A percentile compares a stretch with the other conserved stretches of the same genome.
phyloP scores from a whole-genome alignment of 2,113 vertebrate genomes.

The Burhinus bistriatus region DNA sequence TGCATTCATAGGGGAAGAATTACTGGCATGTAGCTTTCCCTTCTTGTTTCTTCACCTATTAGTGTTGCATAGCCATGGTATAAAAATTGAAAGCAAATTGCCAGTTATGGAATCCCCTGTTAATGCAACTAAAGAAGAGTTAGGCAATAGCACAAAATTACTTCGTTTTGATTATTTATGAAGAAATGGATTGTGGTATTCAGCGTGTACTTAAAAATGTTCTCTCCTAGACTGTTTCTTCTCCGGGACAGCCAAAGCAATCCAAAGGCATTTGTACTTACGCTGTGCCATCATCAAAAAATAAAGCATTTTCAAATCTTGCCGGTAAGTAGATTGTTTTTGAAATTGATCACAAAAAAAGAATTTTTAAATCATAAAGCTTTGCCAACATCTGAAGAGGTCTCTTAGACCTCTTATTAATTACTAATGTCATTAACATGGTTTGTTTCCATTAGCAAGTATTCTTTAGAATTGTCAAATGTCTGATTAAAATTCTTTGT shows the following conservation, averaged over 20 bases:
- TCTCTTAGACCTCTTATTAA: not conserved
- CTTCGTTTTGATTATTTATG: not conserved
- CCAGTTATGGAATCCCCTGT: not conserved
- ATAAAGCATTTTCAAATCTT: constrained; percentile 99
- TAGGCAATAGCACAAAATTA: not conserved
- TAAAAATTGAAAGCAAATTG: not conserved
- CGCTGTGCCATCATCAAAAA: constrained; percentile 98
- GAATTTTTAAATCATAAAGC: not conserved
- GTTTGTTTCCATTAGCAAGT: not conserved
- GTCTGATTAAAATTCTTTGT: not conserved
- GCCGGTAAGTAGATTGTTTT: constrained; percentile 81
- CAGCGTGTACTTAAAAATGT: constrained; percentile 13
- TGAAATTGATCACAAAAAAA: not conserved
- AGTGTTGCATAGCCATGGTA: not conserved
- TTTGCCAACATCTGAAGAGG: not conserved
- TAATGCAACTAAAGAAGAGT: not conserved
- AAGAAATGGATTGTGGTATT: not conserved
- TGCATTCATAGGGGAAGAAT: not conserved
- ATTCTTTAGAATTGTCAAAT: not conserved
- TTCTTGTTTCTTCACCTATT: not conserved
- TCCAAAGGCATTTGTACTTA: constrained; percentile 98
- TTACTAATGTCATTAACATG: not conserved
- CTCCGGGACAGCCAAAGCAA: constrained; percentile 98
- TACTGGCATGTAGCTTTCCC: not conserved
- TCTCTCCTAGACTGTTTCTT: constrained; percentile 86